Evolutionary conservation across 2,113 vertebrate genomes (phyloP).

Genomic region (Falcunculus frontatus): DNA sequence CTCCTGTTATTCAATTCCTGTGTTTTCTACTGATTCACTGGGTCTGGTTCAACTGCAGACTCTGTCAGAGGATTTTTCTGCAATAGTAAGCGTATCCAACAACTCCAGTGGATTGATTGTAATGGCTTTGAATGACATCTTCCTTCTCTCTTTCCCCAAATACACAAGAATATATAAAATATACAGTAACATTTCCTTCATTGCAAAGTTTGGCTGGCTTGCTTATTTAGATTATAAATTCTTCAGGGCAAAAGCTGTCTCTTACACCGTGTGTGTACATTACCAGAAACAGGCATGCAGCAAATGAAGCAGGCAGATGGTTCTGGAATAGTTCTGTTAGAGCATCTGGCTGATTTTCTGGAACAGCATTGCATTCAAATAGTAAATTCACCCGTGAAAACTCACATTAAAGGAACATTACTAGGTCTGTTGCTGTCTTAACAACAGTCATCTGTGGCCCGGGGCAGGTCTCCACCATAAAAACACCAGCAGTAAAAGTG

Average conservation of each 20-base stretch:
- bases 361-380: constrained; percentile 16
- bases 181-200: background rate
- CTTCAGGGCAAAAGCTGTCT: constrained; percentile 33
- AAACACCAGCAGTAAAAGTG: constrained; percentile 37
- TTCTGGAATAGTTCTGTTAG: constrained; percentile 44
- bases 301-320: constrained; percentile 45
- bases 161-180: background rate
- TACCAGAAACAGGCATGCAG: constrained; percentile 1
- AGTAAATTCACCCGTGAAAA: constrained; percentile 28
- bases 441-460: constrained; percentile 40
- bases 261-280: background rate
- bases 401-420: constrained; percentile 29
- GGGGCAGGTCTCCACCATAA: constrained; percentile 15
- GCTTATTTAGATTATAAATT: constrained; percentile 35
- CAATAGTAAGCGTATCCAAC: background rate
- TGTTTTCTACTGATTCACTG: background rate
- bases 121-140: background rate
- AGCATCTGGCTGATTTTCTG: constrained; percentile 53
- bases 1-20: background rate
- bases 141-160: background rate
- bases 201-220: background rate
- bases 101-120: background rate
- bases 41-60: background rate
- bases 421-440: constrained; percentile 21
- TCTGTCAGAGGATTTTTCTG: background rate